phyloP scores from a whole-genome alignment of 2,797 vertebrate species.

The Apogon talboti region DNA sequence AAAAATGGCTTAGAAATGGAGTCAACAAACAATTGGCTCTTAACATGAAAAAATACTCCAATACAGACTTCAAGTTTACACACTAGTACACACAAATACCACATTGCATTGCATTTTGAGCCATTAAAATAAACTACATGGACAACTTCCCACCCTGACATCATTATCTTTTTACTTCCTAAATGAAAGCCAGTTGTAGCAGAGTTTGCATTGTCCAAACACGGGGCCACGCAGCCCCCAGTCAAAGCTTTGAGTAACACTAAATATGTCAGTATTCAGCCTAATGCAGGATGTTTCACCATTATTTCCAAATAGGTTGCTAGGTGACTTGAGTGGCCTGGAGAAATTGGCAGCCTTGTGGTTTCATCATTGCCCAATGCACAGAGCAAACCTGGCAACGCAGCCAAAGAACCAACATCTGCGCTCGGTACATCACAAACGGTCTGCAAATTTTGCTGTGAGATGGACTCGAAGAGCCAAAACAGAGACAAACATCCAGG shows the following conservation, averaged over 20 bases:
- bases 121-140: too few species aligned
- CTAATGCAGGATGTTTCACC: conserved; percentile 13
- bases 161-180: too few species aligned
- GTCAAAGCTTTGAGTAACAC: neutral
- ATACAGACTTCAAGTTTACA: too few species aligned
- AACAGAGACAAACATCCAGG: conserved; percentile 18
- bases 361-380: conserved; percentile 41
- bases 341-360: conserved; percentile 29
- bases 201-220: too few species aligned
- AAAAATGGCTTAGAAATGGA: too few species aligned
- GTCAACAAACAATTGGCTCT: too few species aligned
- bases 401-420: conserved; percentile 41
- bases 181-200: too few species aligned
- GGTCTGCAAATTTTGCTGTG: neutral
- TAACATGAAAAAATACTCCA: too few species aligned
- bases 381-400: conserved; percentile 22
- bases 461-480: conserved; percentile 22
- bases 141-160: too few species aligned
- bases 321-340: conserved; percentile 37
- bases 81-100: too few species aligned
- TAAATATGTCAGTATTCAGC: neutral
- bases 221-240: too few species aligned
- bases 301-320: conserved; percentile 23
- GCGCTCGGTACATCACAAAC: conserved; percentile 27
- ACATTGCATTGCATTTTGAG: too few species aligned